Conservation (phyloP, 2,113 vertebrate species). For the Pachypanchax playfairii region DNA sequence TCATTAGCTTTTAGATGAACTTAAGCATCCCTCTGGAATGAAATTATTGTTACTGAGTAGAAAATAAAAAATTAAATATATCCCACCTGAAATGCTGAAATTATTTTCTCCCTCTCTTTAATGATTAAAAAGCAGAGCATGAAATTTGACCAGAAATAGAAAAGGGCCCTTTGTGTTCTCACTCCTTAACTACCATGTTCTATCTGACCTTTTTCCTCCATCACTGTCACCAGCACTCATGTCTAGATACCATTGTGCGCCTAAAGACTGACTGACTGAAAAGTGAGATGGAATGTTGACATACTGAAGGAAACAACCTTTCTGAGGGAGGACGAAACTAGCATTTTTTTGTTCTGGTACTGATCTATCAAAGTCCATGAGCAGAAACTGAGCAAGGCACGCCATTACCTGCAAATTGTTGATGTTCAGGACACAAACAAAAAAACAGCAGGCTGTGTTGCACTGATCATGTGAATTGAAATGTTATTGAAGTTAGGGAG, state of each 20-base stretch:
- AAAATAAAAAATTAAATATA: constrained; percentile 12
- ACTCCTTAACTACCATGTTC: constrained; percentile 54
- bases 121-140: constrained; percentile 47
- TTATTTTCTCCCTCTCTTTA: constrained; percentile 1
- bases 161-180: constrained; percentile 52
- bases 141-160: constrained; percentile 59
- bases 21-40: constrained; percentile 46
- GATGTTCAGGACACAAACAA: constrained; percentile 25
- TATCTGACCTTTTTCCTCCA: constrained; percentile 75
- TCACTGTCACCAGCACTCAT: constrained; percentile 66
- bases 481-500: too few species aligned
- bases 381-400: constrained; percentile 29
- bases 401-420: constrained; percentile 24
- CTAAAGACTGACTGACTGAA: constrained; percentile 45
- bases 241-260: constrained; percentile 55
- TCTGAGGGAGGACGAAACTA: constrained; percentile 58
- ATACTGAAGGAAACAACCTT: constrained; percentile 56
- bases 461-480: too few species aligned
- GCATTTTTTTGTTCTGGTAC: constrained; percentile 53
- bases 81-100: constrained; percentile 18
- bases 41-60: constrained; percentile 24
- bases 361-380: constrained; percentile 52
- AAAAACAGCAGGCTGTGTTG: too few species aligned
- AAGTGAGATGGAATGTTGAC: constrained; percentile 46
- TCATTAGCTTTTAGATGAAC: constrained; percentile 51